Evolutionary conservation across 2,113 vertebrate species (phyloP), one percentile per base, ranked within the genome.

Genomic region (Camelus dromedarius): DNA sequence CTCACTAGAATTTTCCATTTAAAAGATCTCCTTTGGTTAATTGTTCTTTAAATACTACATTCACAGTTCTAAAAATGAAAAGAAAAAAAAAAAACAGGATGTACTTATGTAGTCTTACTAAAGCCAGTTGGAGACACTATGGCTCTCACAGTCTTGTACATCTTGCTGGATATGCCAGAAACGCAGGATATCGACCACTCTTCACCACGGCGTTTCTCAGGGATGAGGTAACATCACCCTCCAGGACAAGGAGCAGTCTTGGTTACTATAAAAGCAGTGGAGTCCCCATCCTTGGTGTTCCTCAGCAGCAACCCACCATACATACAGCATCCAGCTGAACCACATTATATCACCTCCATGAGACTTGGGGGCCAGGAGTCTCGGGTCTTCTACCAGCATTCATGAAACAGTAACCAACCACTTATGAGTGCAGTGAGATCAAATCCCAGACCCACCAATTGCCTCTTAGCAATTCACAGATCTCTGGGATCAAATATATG

Each of bases 41-140:
- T 42, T 73, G 19, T 75, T 80, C 48, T 35, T 81, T 73, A 93
- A 91, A 94, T 81, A 60, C 6, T 28, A 75, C 30, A 73, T 16
- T 60, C 38, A 38, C 6, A 80, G 58, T 86, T 75, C 70, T 75
- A 91, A 93, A 79, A 75, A 6, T 54, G 56, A 93, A 82, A 32
- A 80, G 92, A 93, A 95, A 50, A 56, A 93, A 82, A 32, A 80
- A 95, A 93, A 92, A 50, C 8, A 18, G 32, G 56, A 60, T 85
- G 4, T 66, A 50, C 64, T 80, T 86, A 48, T 18, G 79, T 46
- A 72, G 42, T 84, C 62, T 95, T 85, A 10, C 46, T 56, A 93
- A 42, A 83, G 54, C 12, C 62, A 48, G 13, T 54, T 46, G 52
- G n/a, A 93, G 52, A 84, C 32, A 52, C 13, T 26, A 14, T 20